Base-by-base conservation (phyloP, 2,888 invertebrate species). In the Rhingia rostrata region DNA sequence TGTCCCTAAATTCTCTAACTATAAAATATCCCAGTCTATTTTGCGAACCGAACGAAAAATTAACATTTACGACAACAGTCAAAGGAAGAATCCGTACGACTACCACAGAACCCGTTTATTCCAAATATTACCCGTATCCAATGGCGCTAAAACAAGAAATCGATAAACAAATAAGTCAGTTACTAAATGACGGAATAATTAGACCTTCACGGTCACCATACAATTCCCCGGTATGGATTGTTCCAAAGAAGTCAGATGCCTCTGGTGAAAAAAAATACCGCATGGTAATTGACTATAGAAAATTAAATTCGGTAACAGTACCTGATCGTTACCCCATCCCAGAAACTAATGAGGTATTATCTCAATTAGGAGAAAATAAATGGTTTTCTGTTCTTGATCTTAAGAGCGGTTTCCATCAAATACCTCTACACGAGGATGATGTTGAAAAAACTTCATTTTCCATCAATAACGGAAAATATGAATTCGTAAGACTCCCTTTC, bases 221-320 rank as follows among this genome's bases (percentile, higher is more conserved):
- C 22, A 22, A 22, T 22, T 22, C 22, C 22, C 22, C 22, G 22
- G 22, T 22, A 22, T 22, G 22, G 22, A 22, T 22, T 22, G 22
- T 22, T 22, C 22, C 22, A 22, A 47, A 12, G 43, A 56, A 12
- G 56, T 56, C 49, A 6, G 61, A 70, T 32, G 63, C 61, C 45
- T 72, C 64, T 4, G 41, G 51, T 5, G 66, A 66, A 60, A 72
- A 72, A n/a, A 73, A 72, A 39, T 73, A 64, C 60, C 12, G 58
- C 10, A 41, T 70, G 37, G 72, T 79, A 7, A 64, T 72, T 37
- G 64, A 79, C 32, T 79, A 63, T 10, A 22, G 72, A 22, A 73
- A 80, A 33, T 45, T 66, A 6, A 72, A 66, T 22, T 22, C 22
- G 22, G 22, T 22, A 22, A 22, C 22, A 22, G 22, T 22, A 22